Evolutionary conservation across 2,113 vertebrate genomes (phyloP).

Genomic region (Rhinogobius similis): DNA sequence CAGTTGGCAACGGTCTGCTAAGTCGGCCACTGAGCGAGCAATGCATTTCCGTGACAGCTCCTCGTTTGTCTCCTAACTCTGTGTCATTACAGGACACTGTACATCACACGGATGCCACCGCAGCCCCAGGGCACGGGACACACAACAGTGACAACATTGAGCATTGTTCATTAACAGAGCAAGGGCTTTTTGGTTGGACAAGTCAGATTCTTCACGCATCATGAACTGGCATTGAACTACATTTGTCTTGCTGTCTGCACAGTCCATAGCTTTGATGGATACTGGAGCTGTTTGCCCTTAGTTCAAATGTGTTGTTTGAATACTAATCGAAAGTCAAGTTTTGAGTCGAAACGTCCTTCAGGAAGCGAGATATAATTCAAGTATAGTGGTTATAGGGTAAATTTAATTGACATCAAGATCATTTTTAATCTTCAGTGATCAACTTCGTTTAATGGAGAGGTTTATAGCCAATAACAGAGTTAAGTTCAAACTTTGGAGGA

Average conservation of each 20-base stretch:
- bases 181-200: not conserved
- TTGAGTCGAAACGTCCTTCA: not conserved
- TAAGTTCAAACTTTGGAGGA: too few species aligned
- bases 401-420: too few species aligned
- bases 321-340: not conserved
- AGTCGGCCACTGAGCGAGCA: constrained; percentile 5
- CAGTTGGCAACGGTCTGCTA: constrained; percentile 5
- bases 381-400: not conserved
- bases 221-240: not conserved
- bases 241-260: not conserved
- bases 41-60: constrained; percentile 32
- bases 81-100: constrained; percentile 28
- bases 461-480: too few species aligned
- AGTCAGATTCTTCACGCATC: not conserved
- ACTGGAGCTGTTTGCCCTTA: not conserved
- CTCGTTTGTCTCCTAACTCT: constrained; percentile 33
- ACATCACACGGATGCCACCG: constrained; percentile 6
- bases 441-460: too few species aligned
- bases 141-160: not conserved
- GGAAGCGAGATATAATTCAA: not conserved
- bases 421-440: too few species aligned
- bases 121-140: constrained; percentile 8
- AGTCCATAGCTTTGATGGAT: not conserved
- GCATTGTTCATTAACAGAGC: not conserved
- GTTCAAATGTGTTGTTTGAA: not conserved